Conservation (phyloP, 2,888 invertebrate genomes). For the Pomacea canaliculata region DNA sequence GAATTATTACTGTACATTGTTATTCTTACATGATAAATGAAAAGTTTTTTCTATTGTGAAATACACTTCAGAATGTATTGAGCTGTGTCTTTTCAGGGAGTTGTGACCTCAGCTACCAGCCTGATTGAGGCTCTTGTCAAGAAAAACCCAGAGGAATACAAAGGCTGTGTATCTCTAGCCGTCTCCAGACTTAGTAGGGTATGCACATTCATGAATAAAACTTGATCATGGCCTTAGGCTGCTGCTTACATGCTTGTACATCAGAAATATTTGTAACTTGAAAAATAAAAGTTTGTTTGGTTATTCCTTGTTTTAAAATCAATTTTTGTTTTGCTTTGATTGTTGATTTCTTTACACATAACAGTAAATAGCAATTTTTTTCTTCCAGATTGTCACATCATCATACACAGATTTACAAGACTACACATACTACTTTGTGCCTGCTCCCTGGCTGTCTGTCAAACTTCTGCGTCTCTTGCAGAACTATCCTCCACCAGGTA, state of each 20-base stretch:
- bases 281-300: background rate
- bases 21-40: no score
- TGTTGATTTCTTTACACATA: background rate
- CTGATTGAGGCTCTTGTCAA: constrained; percentile 98
- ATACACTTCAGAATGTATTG: no score
- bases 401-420: constrained; percentile 99
- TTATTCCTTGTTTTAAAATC: background rate
- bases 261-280: background rate
- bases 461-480: constrained; percentile 95
- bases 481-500: constrained; percentile 96
- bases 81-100: constrained; percentile 75
- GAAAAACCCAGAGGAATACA: constrained; percentile 99
- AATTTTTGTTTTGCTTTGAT: background rate
- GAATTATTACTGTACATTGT: no score
- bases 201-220: constrained; percentile 40
- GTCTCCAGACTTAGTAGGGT: constrained; percentile 95
- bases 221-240: no score
- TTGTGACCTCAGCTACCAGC: constrained; percentile 98
- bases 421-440: constrained; percentile 99
- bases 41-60: no score
- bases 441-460: constrained; percentile 99
- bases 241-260: no score
- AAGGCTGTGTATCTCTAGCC: constrained; percentile 97
- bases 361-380: background rate
- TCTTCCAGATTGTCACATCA: constrained; percentile 90